phyloP scores from a whole-genome alignment of 2,113 vertebrate genomes.

The Nymphicus hollandicus region DNA sequence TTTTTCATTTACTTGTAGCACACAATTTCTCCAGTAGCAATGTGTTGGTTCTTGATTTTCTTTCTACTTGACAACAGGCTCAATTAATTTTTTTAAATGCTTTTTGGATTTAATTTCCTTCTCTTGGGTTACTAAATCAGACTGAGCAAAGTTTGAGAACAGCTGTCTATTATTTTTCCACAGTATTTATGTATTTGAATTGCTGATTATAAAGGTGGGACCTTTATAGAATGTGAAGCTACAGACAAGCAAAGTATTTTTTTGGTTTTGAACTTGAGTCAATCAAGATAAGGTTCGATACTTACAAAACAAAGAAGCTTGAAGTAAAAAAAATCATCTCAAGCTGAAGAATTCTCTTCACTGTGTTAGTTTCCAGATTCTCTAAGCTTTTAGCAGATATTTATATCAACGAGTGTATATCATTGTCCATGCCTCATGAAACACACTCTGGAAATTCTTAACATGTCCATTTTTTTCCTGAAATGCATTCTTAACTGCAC shows the following conservation, averaged over 20 bases:
- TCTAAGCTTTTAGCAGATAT: background rate
- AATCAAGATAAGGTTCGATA: background rate
- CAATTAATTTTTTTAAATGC: background rate
- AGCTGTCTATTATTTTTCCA: background rate
- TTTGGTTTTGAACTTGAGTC: background rate
- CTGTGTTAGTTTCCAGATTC: background rate
- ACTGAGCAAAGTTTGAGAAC: background rate
- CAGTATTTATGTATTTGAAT: background rate
- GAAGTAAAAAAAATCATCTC: background rate
- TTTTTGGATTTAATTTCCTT: constrained; percentile 34
- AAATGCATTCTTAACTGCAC: background rate
- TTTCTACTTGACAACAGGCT: background rate
- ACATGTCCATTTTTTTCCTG: background rate
- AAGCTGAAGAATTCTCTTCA: background rate
- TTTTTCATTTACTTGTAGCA: constrained; percentile 29
- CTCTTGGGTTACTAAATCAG: background rate
- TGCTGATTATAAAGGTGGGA: background rate
- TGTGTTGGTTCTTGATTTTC: constrained; percentile 29
- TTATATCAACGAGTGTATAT: background rate
- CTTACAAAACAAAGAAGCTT: background rate
- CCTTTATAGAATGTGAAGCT: background rate
- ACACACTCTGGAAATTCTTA: background rate
- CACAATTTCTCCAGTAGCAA: background rate
- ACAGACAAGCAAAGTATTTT: background rate
- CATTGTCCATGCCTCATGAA: background rate